Evolutionary conservation across 2,888 invertebrate species (phyloP).

Genomic region (Arge pagana): DNA sequence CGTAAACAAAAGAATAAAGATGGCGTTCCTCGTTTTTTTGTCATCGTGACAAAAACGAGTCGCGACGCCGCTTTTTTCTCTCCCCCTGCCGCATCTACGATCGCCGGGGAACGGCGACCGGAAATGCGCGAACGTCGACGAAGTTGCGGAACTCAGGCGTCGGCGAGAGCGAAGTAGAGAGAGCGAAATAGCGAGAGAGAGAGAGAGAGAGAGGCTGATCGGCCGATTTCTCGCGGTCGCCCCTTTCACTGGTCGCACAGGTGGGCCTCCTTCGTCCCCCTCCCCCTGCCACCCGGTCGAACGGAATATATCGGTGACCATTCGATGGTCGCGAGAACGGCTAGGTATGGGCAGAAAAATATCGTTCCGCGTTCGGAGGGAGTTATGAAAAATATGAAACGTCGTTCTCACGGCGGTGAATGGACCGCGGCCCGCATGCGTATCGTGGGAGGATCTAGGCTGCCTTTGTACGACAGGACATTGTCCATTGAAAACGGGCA

Average conservation of each 20-base stretch:
- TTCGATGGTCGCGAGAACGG: slow-evolving; percentile 30
- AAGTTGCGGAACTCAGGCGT: slow-evolving; percentile 8
- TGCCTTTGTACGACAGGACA: slow-evolving; percentile 57
- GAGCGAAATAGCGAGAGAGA: too few species aligned
- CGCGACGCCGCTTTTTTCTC: background rate
- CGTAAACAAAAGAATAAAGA: slow-evolving; percentile 43
- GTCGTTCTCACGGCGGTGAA: slow-evolving; percentile 57
- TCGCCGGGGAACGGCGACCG: too few species aligned
- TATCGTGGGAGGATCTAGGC: slow-evolving; percentile 62
- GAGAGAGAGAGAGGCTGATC: background rate
- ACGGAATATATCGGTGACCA: slow-evolving; percentile 29
- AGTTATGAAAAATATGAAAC: slow-evolving; percentile 58
- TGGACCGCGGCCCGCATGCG: slow-evolving; percentile 55
- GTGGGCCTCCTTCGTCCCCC: background rate
- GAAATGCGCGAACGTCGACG: slow-evolving; percentile 19
- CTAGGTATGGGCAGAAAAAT: slow-evolving; percentile 29
- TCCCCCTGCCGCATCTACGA: background rate
- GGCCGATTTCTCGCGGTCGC: background rate
- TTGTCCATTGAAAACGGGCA: slow-evolving; percentile 54
- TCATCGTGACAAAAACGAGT: too few species aligned
- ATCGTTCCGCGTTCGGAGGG: slow-evolving; percentile 34
- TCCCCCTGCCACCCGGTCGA: too few species aligned
- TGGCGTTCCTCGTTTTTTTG: slow-evolving; percentile 29
- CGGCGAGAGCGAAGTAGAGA: slow-evolving; percentile 21
- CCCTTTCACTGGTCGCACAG: background rate